Conservation (phyloP, 64 coral and sea anemone genomes). For the Acropora tenuis region DNA sequence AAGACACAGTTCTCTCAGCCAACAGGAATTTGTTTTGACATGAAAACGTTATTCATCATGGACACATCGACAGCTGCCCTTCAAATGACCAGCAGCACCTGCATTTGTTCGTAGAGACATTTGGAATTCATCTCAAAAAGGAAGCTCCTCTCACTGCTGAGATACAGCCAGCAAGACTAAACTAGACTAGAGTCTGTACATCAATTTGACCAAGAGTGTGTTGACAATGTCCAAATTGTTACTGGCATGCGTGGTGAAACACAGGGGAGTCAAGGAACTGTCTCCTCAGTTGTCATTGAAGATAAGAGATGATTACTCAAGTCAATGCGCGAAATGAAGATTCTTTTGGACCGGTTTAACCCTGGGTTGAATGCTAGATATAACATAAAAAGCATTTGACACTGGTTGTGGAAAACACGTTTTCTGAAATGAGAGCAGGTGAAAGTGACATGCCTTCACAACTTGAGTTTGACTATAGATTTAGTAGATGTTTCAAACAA, state of each 20-base stretch:
- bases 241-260: slow-evolving; percentile 35
- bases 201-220: slow-evolving; percentile 46
- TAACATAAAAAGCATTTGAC: slow-evolving; percentile 47
- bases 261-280: slow-evolving; percentile 46
- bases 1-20: slow-evolving; percentile 7
- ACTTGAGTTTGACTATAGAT: slow-evolving; percentile 53
- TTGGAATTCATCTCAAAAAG: slow-evolving; percentile 28
- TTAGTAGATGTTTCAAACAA: slow-evolving; percentile 6
- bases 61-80: slow-evolving; percentile 47
- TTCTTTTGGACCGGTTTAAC: slow-evolving; percentile 37
- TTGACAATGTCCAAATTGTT: slow-evolving; percentile 36
- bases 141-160: slow-evolving; percentile 28
- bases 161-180: slow-evolving; percentile 49
- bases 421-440: slow-evolving; percentile 33
- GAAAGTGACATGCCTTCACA: slow-evolving; percentile 42
- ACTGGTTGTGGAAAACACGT: slow-evolving; percentile 43
- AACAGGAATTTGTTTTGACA: slow-evolving; percentile 16
- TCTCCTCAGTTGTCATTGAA: slow-evolving; percentile 50
- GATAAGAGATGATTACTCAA: slow-evolving; percentile 1
- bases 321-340: slow-evolving; percentile 21
- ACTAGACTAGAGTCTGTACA: slow-evolving; percentile 40
- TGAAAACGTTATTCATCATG: slow-evolving; percentile 36
- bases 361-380: slow-evolving; percentile 29
- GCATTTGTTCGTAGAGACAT: slow-evolving; percentile 48
- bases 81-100: slow-evolving; percentile 36